Base-by-base conservation (phyloP, 92 coral and sea anemone species). In the Phymanthus crucifer region DNA sequence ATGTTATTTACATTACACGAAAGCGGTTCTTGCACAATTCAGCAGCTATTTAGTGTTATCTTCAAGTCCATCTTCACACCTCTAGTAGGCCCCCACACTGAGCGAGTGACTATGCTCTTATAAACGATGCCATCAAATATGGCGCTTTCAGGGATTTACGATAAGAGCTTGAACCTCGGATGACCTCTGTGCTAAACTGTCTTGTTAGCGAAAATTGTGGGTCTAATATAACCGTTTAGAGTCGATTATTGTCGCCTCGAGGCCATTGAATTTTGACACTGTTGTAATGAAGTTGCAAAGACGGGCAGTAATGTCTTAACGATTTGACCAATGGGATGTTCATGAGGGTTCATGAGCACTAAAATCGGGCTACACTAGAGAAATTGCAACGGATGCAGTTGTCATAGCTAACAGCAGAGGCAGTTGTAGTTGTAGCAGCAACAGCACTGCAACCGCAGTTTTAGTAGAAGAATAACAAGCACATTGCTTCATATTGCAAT, bases 11-110 rank as follows among this genome's bases (percentile, higher is more conserved):
- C 58, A 26, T 74, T n/a, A 34, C 47, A 14, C 33, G 33, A 10
- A 29, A 33, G 23, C 13, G 34, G 68, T 61, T 61, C 27, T 54
- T 61, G 79, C 24, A 37, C 23, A 65, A 23, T 37, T 77, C 68
- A 77, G 31, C 81, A 77, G 57, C 66, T 77, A 17, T 37, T 64
- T 77, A 77, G 38, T 52, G 81, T 77, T 77, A 77, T 77, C 81
- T 77, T 26, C 27, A 7, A 7, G 57, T 38, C 71, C 81, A 77
- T 77, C 81, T 77, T 61, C 71, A 77, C 32, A 33, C 69, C 47
- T 24, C 7, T 75, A 26, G 35, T 32, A 32, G 19, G 65, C 32
- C 81, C 81, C 81, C 81, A 77, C 68, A 10, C 81, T 58, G 72
- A 65, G 81, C 8, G 68, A 17, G 19, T 57, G 24, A 36, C 35